Percentiles rank a stretch among this genome's conserved stretches.
Conservation (phyloP, 2,797 vertebrate species). For the Lindbergichthys nudifrons region DNA sequence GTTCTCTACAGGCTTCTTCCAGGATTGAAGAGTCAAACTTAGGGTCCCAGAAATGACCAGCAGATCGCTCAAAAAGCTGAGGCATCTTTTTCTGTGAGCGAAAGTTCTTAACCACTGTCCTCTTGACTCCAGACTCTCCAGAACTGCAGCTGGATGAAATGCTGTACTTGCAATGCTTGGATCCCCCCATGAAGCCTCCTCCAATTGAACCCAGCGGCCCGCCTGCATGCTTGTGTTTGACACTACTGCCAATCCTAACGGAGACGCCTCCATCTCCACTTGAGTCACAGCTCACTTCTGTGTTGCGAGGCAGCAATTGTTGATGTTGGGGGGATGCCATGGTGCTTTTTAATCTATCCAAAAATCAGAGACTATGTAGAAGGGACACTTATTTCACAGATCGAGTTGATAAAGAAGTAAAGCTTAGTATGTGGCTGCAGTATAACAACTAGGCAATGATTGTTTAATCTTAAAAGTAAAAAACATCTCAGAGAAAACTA, state of each 20-base stretch:
- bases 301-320: constrained; percentile 91
- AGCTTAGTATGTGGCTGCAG: constrained; percentile 44
- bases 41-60: constrained; percentile 96
- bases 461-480: constrained; percentile 5
- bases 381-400: constrained; percentile 9
- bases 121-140: constrained; percentile 88
- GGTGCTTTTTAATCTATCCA: constrained; percentile 40
- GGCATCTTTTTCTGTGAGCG: constrained; percentile 88
- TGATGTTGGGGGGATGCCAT: constrained; percentile 95
- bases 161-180: constrained; percentile 94
- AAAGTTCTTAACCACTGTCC: constrained; percentile 79
- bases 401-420: constrained; percentile 37
- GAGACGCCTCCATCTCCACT: constrained; percentile 91
- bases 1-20: constrained; percentile 95
- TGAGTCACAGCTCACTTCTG: constrained; percentile 94
- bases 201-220: constrained; percentile 78
- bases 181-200: constrained; percentile 79
- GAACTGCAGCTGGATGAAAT: constrained; percentile 98
- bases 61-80: constrained; percentile 96
- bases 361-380: constrained; percentile 22
- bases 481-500: constrained; percentile 34
- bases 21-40: constrained; percentile 96
- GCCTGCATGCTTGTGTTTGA: constrained; percentile 81
- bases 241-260: constrained; percentile 88
- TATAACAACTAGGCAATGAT: constrained; percentile 14